A percentile compares a stretch with the other conserved stretches of the same genome.
Conservation (phyloP, 2,888 invertebrate genomes). For the Dexiosoma caninum region DNA sequence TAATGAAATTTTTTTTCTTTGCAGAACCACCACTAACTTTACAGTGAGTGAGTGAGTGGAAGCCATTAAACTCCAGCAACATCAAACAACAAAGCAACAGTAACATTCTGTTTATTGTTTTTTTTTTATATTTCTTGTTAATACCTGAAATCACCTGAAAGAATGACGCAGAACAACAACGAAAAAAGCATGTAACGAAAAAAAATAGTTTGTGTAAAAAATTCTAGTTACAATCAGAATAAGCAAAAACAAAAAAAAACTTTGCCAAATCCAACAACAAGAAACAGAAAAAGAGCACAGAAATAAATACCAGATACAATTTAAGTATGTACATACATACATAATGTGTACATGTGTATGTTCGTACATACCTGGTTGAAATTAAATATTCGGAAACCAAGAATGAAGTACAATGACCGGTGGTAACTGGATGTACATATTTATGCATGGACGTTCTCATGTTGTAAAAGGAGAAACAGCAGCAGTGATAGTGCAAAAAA, state of each 20-base stretch:
- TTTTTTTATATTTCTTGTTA: neutral
- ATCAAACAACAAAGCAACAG: constrained; percentile 27
- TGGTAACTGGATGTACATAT: constrained; percentile 26
- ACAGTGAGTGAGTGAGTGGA: no score
- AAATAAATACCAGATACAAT: constrained; percentile 36
- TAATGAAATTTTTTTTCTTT: constrained; percentile 16
- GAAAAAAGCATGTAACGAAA: neutral
- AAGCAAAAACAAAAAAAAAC: constrained; percentile 24
- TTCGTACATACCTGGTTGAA: constrained; percentile 37
- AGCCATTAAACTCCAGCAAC: constrained; percentile 62
- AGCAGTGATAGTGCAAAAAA: constrained; percentile 25
- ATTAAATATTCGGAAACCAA: constrained; percentile 62
- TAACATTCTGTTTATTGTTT: constrained; percentile 3
- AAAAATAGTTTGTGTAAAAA: constrained; percentile 28
- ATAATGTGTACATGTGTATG: no score
- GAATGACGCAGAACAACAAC: constrained; percentile 18
- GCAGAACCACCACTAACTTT: constrained; percentile 39
- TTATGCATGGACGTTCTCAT: neutral
- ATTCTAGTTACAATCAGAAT: constrained; percentile 10
- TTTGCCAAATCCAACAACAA: constrained; percentile 6
- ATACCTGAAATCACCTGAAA: constrained; percentile 47
- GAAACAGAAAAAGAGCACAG: constrained; percentile 21
- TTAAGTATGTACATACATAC: no score
- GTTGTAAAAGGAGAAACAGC: constrained; percentile 2
- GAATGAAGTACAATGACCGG: constrained; percentile 66